Evolutionary conservation across 2,797 vertebrate species (phyloP).

Genomic region (Salmo trutta): DNA sequence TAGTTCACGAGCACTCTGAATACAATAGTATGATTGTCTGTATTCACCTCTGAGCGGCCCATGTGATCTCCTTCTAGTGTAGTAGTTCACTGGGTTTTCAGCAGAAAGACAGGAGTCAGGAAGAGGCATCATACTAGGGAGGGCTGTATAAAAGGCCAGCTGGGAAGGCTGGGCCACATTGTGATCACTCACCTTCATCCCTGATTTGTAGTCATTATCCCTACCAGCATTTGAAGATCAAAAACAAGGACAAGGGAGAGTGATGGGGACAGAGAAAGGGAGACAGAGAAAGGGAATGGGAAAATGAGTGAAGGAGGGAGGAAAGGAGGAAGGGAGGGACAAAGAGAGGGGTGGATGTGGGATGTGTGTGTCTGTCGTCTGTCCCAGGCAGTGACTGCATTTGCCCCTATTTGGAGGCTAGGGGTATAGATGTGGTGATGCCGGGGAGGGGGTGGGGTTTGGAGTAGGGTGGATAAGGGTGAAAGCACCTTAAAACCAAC

Average conservation of each 20-base stretch:
- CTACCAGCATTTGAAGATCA: slow-evolving; percentile 82
- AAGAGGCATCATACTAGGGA: slow-evolving; percentile 70
- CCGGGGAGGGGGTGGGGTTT: slow-evolving; percentile 72
- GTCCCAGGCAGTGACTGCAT: slow-evolving; percentile 64
- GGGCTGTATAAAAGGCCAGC: slow-evolving; percentile 78
- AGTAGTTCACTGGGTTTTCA: slow-evolving; percentile 71
- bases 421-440: slow-evolving; percentile 62
- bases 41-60: neutral
- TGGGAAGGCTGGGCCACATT: slow-evolving; percentile 81
- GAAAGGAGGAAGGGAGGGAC: slow-evolving; percentile 66
- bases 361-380: slow-evolving; percentile 3
- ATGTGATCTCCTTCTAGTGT: slow-evolving; percentile 31
- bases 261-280: slow-evolving; percentile 70
- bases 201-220: slow-evolving; percentile 85
- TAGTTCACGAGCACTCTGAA: neutral
- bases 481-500: slow-evolving; percentile 82
- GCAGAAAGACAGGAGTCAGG: slow-evolving; percentile 72
- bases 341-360: slow-evolving; percentile 58
- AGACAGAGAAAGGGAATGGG: slow-evolving; percentile 48
- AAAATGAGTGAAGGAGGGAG: slow-evolving; percentile 62
- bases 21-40: neutral
- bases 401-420: slow-evolving; percentile 63
- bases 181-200: slow-evolving; percentile 84
- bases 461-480: slow-evolving; percentile 75
- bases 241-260: slow-evolving; percentile 80